A percentile compares a stretch with the other conserved stretches of the same genome.
phyloP scores from a whole-genome alignment of 2,113 vertebrate genomes.

The Isurus oxyrinchus region DNA sequence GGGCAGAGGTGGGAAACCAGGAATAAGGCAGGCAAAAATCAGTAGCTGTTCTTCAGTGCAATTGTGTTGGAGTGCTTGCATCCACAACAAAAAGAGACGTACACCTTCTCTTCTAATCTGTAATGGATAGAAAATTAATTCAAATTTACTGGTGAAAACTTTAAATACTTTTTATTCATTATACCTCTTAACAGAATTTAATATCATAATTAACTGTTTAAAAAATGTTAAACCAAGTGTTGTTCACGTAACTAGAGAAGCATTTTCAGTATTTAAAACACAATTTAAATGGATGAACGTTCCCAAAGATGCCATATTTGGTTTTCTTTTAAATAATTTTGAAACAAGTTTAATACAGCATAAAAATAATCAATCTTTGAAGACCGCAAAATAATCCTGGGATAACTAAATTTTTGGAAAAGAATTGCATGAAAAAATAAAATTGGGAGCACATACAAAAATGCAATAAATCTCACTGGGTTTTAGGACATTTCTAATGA shows the following conservation, averaged over 20 bases:
- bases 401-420: background rate
- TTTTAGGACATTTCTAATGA: background rate
- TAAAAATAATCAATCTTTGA: background rate
- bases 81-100: constrained; percentile 90
- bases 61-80: constrained; percentile 91
- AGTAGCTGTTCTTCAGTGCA: constrained; percentile 88
- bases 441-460: background rate
- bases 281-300: background rate
- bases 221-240: background rate
- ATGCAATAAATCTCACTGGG: background rate
- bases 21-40: constrained; percentile 96
- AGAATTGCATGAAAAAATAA: background rate
- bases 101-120: constrained; percentile 95
- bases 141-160: background rate
- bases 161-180: background rate
- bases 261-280: background rate
- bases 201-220: background rate
- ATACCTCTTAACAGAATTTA: background rate
- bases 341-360: background rate
- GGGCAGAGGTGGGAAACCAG: constrained; percentile 85
- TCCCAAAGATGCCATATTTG: background rate
- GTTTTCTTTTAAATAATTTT: background rate
- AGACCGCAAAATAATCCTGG: background rate
- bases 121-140: constrained; percentile 39
- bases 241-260: background rate